These are phyloP conservation scores for Teleopsis dalmanni DNA, from an alignment of 1,140 invertebrate genomes.

Conservation along the genomic window DNA sequence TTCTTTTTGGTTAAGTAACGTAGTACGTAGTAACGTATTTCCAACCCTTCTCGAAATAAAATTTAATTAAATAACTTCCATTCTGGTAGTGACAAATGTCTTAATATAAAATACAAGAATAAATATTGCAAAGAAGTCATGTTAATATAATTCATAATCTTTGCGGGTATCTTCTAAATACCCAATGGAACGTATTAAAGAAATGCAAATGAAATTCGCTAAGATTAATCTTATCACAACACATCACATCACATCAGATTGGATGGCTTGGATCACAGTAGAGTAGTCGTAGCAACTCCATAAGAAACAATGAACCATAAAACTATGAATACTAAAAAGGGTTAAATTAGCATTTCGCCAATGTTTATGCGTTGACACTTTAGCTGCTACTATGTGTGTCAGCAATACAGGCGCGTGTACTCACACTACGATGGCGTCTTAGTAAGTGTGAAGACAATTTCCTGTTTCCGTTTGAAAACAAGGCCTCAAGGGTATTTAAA, in stretches of 20 bases:
- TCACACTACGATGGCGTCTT: neutral
- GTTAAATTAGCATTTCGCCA: conserved; percentile 44
- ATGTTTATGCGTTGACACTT: conserved; percentile 39
- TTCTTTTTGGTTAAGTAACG: too few species aligned
- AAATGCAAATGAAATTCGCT: conserved; percentile 10
- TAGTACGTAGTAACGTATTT: too few species aligned
- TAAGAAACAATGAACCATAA: conserved; percentile 13
- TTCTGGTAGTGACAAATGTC: neutral
- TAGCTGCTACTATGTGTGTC: neutral
- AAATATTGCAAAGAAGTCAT: too few species aligned
- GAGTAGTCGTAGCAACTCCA: too few species aligned
- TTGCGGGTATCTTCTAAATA: neutral
- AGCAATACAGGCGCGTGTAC: conserved; percentile 1
- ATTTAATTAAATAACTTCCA: too few species aligned
- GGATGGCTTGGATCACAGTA: too few species aligned
- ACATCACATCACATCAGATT: too few species aligned
- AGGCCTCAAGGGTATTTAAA: conserved; percentile 15
- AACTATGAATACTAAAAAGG: conserved; percentile 45
- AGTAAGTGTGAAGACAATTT: conserved; percentile 9
- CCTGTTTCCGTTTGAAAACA: conserved; percentile 6
- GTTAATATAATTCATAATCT: neutral
- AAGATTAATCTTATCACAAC: conserved; percentile 11
- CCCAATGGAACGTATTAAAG: conserved; percentile 9
- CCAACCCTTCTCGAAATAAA: too few species aligned
- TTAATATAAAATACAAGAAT: neutral